Base-by-base conservation (phyloP, 2,888 invertebrate species). In the Diaperis boleti region DNA sequence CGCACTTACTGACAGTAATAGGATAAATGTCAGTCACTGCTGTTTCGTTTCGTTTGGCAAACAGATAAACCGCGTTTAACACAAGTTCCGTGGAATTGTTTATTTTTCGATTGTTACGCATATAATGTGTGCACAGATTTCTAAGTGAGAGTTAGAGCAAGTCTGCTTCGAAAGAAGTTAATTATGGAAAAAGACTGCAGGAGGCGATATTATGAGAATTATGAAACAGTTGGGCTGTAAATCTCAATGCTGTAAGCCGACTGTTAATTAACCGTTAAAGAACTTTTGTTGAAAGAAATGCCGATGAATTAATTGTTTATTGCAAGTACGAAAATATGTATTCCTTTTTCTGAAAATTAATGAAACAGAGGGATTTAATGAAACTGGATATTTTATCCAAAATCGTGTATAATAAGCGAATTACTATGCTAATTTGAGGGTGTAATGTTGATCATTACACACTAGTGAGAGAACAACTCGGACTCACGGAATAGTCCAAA, bases 1-100 rank as follows among this genome's bases (percentile, higher is more conserved):
- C 60, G 35, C 37, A 45, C 56, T 35, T 52, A 67, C 17, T 70
- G 69, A 70, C 69, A 70, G 68, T 69, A 70, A 70, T 66, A 65
- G 66, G 69, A 70, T 69, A 62, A 64, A 64, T 50, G 68, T 70
- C 67, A 68, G 50, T 68, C 67, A 67, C 29, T 61, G 45, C 31
- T 44, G 54, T 50, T 52, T 37, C 52, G 52, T 54, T 41, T 54
- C 54, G 60, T 60, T 59, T 60, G 60, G 54, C 18, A 60, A 60
- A 54, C 45, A 61, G 61, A 61, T 61, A 61, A 61, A 54, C 45
- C 39, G 61, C 41, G 47, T 56, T 33, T 33, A 49, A 49, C 31
- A 56, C 55, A 47, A 56, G 55, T 62, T 62, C 63, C 63, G 26
- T 13, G 33, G 44, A 39, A 64, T 60, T 60, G 64, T 64, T 64